Base-by-base conservation (phyloP, 2,888 invertebrate genomes). In the Xestobium rufovillosum region DNA sequence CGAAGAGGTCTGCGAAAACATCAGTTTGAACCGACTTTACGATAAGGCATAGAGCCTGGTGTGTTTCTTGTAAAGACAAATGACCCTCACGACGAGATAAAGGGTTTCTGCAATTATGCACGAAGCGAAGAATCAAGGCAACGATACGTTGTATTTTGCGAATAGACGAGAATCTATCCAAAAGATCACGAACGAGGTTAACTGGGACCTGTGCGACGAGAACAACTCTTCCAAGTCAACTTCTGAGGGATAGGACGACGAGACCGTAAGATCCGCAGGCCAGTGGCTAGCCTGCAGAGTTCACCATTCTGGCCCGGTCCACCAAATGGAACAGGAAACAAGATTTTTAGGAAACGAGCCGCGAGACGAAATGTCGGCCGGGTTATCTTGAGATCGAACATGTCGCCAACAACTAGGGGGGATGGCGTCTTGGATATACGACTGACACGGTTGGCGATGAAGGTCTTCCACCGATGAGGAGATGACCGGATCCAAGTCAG, bases 391-490 rank as follows among this genome's bases (percentile, higher is more conserved):
- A 3, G 43, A 31, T 16, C 14, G 9, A 28, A 37, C 19, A 23
- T 41, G 26, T 9, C 17, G 29, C 36, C 42, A 42, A 31, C n/a
- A 10, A 12, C 17, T 25, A 14, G 27, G 13, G 8, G 33, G 19
- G 9, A 38, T 11, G 14, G 14, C 16, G 12, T 36, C 34, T 14
- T 42, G 41, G 14, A 32, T 34, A 9, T 42, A n/a, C n/a, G n/a
- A 12, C 27, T 15, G n/a, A 37, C 41, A 3, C 43, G 40, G 32
- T 43, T 43, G 3, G 36, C 38, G 10, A 43, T 30, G 31, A 43
- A 43, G 23, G 32, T 37, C 25, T 43, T 32, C 41, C 43, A 43
- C 14, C 29, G 14, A 26, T 41, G 31, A 6, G 41, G 36, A 3
- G 42, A 26, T n/a, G 37, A 38, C n/a, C 33, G 19, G 12, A 43